Evolutionary conservation across 2,113 vertebrate species (phyloP), one percentile per base, ranked within the genome.

Genomic region (Bettongia penicillata): DNA sequence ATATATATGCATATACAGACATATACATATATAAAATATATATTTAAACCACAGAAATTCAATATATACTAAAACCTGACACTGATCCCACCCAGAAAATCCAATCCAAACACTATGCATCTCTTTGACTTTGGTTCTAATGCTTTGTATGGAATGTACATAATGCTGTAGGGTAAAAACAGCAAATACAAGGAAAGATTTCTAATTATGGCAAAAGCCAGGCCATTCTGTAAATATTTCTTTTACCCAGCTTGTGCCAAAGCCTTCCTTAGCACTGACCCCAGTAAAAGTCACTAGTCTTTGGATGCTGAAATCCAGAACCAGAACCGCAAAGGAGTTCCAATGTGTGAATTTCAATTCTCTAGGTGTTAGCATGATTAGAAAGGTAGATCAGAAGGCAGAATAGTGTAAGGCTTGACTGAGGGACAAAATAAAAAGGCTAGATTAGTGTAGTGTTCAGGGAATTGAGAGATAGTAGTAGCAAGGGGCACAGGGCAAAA

Each of bases 261-360:
- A 91, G 26, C 51, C 51, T 43, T 51, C 51, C 53, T 92, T 55
- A 94, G 94, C 47, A 43, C 19, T 84, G 43, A 90, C 89, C 96
- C 51, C 57, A 94, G 89, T 47, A 51, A 91, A 90, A 2, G 3
- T 43, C 43, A 49, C 37, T 28, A 92, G 37, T 19, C 8, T 47
- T 93, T 51, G 28, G 43, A 2, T 31, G 26, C 43, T 61, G 25
- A 26, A 5, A 19, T 37, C 51, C 43, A 48, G n/a, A 90, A 51
- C 93, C 53, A 91, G 77, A 8, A 91, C 50, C 90, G 95, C 90
- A 91, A 96, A 94, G 43, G 47, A 37, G 93, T 53, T 92, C 55
- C 52, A 90, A 47, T 93, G 90, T 68, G 89, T 92, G 90, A 12
- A 52, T 50, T 31, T 94, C 37, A 93, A 26, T 91, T 94, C 47